Evolutionary conservation across 2,797 vertebrate genomes (phyloP).

Genomic region (Macrochelys suwanniensis): DNA sequence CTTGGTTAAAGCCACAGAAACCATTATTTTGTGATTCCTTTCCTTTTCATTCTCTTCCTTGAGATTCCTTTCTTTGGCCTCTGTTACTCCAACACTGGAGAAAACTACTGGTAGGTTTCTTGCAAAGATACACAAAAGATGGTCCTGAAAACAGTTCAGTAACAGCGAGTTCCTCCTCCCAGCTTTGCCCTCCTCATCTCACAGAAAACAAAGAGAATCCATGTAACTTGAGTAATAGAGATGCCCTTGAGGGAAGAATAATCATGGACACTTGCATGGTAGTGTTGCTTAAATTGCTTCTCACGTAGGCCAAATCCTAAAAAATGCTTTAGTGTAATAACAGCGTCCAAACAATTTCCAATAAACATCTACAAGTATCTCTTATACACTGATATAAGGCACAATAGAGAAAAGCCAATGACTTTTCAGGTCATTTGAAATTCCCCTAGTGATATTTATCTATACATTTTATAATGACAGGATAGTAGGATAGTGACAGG

Average conservation of each 20-base stretch:
- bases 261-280: neutral
- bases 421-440: neutral
- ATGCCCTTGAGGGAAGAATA: constrained; percentile 18
- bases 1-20: neutral
- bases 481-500: neutral
- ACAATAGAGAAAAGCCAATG: neutral
- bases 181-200: neutral
- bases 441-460: neutral
- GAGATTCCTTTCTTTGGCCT: neutral
- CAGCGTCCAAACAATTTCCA: neutral
- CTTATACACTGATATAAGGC: neutral
- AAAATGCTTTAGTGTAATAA: neutral
- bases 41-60: neutral
- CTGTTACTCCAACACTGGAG: neutral
- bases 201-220: constrained; percentile 49
- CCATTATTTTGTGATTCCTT: neutral
- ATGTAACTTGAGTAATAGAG: constrained; percentile 24
- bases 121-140: neutral
- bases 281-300: constrained; percentile 19
- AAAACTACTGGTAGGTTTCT: neutral
- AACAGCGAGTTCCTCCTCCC: neutral
- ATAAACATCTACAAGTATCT: neutral
- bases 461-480: neutral
- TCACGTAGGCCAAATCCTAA: constrained; percentile 45
- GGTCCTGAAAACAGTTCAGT: neutral